A percentile compares a stretch with the other conserved stretches of the same genome.
phyloP scores from a whole-genome alignment of 2,888 invertebrate species.

The Patella depressa region DNA sequence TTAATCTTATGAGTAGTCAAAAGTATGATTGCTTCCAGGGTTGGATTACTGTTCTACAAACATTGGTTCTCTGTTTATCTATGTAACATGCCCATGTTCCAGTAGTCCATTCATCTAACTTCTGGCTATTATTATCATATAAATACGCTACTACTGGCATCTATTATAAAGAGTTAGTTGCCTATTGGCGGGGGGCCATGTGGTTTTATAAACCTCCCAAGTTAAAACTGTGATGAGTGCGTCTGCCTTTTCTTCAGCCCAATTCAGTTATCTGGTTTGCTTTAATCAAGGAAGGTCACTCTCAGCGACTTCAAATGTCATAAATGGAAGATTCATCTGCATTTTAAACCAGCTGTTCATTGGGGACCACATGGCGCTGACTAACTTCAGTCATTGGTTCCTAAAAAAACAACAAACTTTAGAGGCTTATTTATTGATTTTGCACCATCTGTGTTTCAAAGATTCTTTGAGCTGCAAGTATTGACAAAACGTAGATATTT shows the following conservation, averaged over 20 bases:
- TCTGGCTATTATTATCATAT: too few relatives aligned
- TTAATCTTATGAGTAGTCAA: too few relatives aligned
- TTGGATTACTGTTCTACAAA: too few relatives aligned
- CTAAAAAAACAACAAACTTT: conserved; percentile 1
- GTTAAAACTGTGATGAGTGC: too few relatives aligned
- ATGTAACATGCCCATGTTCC: too few relatives aligned
- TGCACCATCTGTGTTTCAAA: not conserved
- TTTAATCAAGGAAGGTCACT: conserved; percentile 9
- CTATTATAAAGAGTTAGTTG: too few relatives aligned
- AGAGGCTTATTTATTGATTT: not conserved
- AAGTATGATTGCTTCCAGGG: too few relatives aligned
- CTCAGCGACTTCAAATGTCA: not conserved
- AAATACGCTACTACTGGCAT: too few relatives aligned
- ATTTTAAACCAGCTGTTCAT: not conserved
- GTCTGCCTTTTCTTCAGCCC: too few relatives aligned
- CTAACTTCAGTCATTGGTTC: not conserved
- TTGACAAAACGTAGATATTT: conserved; percentile 1
- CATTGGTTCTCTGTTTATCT: too few relatives aligned
- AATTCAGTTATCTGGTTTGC: not conserved
- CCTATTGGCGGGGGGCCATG: not conserved
- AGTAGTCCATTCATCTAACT: too few relatives aligned
- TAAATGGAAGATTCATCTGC: not conserved
- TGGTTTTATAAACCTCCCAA: not conserved
- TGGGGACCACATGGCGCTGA: not conserved
- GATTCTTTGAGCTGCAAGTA: conserved; percentile 6